Percentiles rank a stretch among this genome's conserved stretches.
These are phyloP conservation scores for Crocodylus rhombifer DNA, from an alignment of 2,797 vertebrate genomes.

Conservation along the genomic window DNA sequence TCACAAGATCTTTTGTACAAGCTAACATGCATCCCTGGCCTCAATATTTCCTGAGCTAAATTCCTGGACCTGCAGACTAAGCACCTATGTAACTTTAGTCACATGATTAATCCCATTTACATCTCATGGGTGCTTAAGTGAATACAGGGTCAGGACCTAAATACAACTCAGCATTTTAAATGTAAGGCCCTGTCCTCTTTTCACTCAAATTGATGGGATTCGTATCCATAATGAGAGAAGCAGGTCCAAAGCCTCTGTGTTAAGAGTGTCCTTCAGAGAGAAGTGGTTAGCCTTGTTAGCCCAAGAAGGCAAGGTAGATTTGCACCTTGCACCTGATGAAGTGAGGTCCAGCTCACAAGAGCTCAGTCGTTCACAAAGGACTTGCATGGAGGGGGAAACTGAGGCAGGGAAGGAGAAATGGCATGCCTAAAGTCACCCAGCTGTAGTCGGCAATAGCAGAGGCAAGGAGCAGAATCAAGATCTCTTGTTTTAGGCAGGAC, in stretches of 20 bases:
- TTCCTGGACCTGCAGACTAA: neutral
- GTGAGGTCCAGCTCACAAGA: no score
- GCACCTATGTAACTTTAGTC: neutral
- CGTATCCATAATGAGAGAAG: neutral
- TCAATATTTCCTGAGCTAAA: neutral
- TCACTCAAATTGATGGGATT: neutral
- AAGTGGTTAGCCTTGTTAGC: no score
- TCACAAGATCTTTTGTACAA: neutral
- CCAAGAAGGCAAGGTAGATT: no score
- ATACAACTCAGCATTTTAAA: neutral
- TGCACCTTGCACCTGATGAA: no score
- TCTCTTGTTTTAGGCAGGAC: no score
- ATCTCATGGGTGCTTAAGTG: neutral
- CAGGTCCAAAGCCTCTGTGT: neutral
- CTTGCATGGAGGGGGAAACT: no score
- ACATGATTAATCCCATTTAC: neutral
- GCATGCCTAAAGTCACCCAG: no score
- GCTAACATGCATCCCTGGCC: neutral
- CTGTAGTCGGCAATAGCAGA: no score
- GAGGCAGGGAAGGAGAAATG: no score
- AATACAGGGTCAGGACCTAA: neutral
- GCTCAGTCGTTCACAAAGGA: no score
- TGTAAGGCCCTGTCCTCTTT: neutral
- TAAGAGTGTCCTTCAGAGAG: neutral
- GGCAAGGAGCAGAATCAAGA: no score